Percentiles rank a stretch among this genome's conserved stretches.
These are phyloP conservation scores for Eristalinus aeneus DNA, from an alignment of 2,888 invertebrate species.

Conservation along the genomic window DNA sequence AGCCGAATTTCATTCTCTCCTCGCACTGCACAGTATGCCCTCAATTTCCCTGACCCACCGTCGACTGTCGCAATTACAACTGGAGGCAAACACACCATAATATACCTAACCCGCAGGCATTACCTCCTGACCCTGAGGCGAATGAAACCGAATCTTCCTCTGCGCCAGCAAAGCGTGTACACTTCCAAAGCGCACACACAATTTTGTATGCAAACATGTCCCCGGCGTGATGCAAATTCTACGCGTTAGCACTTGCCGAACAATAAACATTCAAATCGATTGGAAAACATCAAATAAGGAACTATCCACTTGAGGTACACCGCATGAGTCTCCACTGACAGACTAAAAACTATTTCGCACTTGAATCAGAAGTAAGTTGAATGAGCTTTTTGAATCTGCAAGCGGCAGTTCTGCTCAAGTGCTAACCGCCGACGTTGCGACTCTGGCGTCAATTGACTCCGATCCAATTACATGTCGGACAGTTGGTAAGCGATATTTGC, in stretches of 20 bases:
- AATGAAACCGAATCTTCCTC: neutral
- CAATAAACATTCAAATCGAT: conserved; percentile 24
- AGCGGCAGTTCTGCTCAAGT: neutral
- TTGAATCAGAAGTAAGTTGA: neutral
- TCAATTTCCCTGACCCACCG: neutral
- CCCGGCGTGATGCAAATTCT: conserved; percentile 19
- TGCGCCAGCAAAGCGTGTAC: neutral
- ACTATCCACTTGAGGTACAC: neutral
- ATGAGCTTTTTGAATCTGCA: neutral
- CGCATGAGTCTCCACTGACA: neutral
- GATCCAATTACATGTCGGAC: neutral
- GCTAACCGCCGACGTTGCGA: neutral
- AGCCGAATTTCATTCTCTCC: neutral
- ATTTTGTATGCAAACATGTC: neutral
- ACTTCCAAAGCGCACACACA: neutral
- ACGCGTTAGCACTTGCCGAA: conserved; percentile 22
- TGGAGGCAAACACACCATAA: neutral
- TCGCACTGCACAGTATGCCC: neutral
- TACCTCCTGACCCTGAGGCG: neutral
- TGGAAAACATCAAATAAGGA: conserved; percentile 6
- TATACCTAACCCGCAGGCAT: neutral
- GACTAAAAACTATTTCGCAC: conserved; percentile 2
- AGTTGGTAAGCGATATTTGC: neutral
- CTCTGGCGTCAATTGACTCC: neutral
- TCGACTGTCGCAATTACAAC: neutral